Evolutionary conservation across 2,888 invertebrate genomes (phyloP), one percentile per base, ranked within the genome.

Genomic region (Trichopria drosophilae): DNA sequence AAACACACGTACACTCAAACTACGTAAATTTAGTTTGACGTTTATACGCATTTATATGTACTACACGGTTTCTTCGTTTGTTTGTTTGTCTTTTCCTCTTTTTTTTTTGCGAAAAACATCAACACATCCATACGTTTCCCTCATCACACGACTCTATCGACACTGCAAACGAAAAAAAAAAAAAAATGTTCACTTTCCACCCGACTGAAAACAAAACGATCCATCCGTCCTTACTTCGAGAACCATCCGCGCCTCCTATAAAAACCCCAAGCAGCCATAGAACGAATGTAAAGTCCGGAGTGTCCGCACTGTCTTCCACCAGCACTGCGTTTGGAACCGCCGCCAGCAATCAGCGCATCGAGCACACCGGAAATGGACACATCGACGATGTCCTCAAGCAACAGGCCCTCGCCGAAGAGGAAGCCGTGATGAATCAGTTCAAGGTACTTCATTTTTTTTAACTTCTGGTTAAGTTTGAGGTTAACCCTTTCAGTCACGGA

Each of bases 341-440:
- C 51, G 90, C 88, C 44, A 85, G 85, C 36, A 87, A 87, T 47
- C 81, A 85, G 23, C 83, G 86, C 44, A 82, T 87, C 57, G 86
- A 87, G 69, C 78, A 79, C 63, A 66, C 75, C 51, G 80, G 85
- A 56, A 88, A 88, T 67, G 88, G 87, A 46, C 79, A 80, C 64
- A 87, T 93, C 53, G 93, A 93, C 70, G 95, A 95, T 71, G 85
- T 85, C 47, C 80, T 94, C 52, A 86, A 87, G 69, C 86, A 89
- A 66, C 89, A 92, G 75, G 91, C 88, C 28, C 78, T 99, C 53
- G 96, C 96, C 20, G 96, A 98, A 72, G 98, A 99, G 75, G 95
- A 96, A 75, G 93, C 93, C 19, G 91, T 91, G 47, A 88, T 98
- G 84, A 94, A 91, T 77, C 91, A 93, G 77, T 91, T 94, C 76